Evolutionary conservation across 2,888 invertebrate species (phyloP).

Genomic region (Noctua janthina): DNA sequence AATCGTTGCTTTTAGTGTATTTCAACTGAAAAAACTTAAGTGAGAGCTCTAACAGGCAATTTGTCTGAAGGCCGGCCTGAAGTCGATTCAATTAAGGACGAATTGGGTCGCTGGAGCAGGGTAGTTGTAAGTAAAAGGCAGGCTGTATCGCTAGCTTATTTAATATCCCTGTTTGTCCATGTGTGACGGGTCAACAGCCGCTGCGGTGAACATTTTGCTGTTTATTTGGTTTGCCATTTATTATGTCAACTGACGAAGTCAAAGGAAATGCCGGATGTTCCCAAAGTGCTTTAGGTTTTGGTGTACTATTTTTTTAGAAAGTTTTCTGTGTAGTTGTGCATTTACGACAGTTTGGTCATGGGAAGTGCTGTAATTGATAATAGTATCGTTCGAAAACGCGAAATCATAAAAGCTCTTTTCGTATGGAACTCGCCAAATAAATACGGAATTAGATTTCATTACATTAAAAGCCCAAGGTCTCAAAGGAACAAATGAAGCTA

Average conservation of each 20-base stretch:
- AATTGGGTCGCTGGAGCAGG: slow-evolving; percentile 69
- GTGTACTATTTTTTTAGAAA: not conserved
- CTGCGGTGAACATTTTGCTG: slow-evolving; percentile 7
- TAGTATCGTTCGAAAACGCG: slow-evolving; percentile 7
- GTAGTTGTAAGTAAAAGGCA: slow-evolving; percentile 61
- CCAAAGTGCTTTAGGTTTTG: not conserved
- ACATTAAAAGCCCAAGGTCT: slow-evolving; percentile 47
- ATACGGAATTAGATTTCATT: slow-evolving; percentile 33
- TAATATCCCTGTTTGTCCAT: slow-evolving; percentile 46
- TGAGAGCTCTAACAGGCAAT: slow-evolving; percentile 64
- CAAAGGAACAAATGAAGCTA: slow-evolving; percentile 46
- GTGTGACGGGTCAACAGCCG: slow-evolving; percentile 39
- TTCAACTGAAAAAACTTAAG: slow-evolving; percentile 60
- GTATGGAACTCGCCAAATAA: slow-evolving; percentile 10
- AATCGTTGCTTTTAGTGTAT: slow-evolving; percentile 55
- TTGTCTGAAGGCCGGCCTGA: slow-evolving; percentile 64
- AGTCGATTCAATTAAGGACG: slow-evolving; percentile 71
- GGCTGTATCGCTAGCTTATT: slow-evolving; percentile 45
- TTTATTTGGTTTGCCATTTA: slow-evolving; percentile 21
- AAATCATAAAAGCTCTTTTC: slow-evolving; percentile 15
- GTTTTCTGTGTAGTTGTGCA: not conserved
- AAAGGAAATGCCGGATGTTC: not conserved
- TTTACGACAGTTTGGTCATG: not conserved
- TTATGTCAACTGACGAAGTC: slow-evolving; percentile 4
- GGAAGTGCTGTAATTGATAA: not conserved